Base-by-base conservation (phyloP, 2,888 invertebrate genomes). In the Actias luna region DNA sequence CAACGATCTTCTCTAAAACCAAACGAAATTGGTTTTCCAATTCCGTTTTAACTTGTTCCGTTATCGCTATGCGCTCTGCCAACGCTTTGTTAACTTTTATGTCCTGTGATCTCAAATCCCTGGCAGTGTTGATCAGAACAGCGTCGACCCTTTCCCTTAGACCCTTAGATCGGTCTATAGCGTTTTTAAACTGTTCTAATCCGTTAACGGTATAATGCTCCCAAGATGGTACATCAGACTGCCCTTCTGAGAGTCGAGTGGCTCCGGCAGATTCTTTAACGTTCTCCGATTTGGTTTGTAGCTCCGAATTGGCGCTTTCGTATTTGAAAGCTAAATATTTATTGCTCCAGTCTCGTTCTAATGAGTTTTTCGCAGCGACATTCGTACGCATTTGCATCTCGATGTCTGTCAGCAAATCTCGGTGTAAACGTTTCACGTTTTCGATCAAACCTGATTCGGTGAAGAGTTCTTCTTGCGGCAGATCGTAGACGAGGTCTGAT, bases 281-380 rank as follows among this genome's bases (percentile, higher is more conserved):
- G 62, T 94, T 94, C 52, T 89, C 93, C 0, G 96, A 95, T 73
- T 93, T 93, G 22, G 96, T 97, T 68, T 95, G 94, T 60, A 98
- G 88, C 5, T 95, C 94, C n/a, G 94, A 93, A 78, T 95, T 96
- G 1, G 91, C 82, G 0, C 94, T 93, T 75, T 98, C 98, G 50
- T 96, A 95, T 74, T 96, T 95, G 73, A 96, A 95, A 1, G 97
- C 94, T 69, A 96, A 94, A 69, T 93, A 94, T 87, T 98, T 98
- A 79, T 98, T 96, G 72, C 97, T 97, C 97, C 98, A 98, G 80
- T 98, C 98, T 68, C 94, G 94, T 88, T 98, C 98, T 65, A 98
- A 82, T 29, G 96, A 94, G 67, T 95, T 94, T 77, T 98, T 97
- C 0, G 96, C 95, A 0, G 96, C 95, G 60, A 96, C 94, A 74